Percentiles rank a stretch among this genome's conserved stretches.
These are phyloP conservation scores for Potamilus streckersoni DNA, from an alignment of 1,140 invertebrate genomes.

Conservation along the genomic window DNA sequence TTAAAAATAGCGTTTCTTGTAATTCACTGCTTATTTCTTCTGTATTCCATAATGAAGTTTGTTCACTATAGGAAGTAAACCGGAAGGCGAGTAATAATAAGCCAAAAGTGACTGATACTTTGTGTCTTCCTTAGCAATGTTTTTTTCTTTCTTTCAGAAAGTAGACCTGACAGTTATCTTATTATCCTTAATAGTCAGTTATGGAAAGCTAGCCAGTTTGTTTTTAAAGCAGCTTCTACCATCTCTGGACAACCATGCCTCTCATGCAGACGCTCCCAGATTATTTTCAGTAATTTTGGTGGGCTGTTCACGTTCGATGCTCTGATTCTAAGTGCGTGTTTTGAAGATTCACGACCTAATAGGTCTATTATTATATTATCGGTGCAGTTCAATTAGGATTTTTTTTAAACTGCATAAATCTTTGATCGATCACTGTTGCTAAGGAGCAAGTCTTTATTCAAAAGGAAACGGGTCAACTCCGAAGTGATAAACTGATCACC, in stretches of 20 bases:
- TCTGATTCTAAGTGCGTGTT: slow-evolving; percentile 26
- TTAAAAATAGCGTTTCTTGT: slow-evolving; percentile 15
- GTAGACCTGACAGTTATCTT: slow-evolving; percentile 20
- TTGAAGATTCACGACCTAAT: slow-evolving; percentile 18
- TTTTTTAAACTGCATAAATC: slow-evolving; percentile 27
- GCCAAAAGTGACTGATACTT: neutral
- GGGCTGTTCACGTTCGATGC: slow-evolving; percentile 4
- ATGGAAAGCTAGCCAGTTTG: slow-evolving; percentile 18
- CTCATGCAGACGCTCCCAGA: slow-evolving; percentile 29
- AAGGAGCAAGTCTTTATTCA: slow-evolving; percentile 31
- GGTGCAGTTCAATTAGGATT: slow-evolving; percentile 13
- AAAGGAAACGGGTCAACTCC: slow-evolving; percentile 18
- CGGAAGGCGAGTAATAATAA: slow-evolving; percentile 11
- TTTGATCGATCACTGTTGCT: slow-evolving; percentile 20
- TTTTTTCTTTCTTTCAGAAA: slow-evolving; percentile 25
- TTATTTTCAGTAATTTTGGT: neutral
- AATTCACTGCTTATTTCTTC: slow-evolving; percentile 19
- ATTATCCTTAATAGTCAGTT: slow-evolving; percentile 22
- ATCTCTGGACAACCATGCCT: slow-evolving; percentile 26
- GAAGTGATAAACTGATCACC: neutral
- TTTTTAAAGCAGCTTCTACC: slow-evolving; percentile 14
- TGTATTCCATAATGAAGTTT: slow-evolving; percentile 18
- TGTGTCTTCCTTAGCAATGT: slow-evolving; percentile 19
- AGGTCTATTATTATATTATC: slow-evolving; percentile 26
- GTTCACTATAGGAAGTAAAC: slow-evolving; percentile 15